Evolutionary conservation across 2,113 vertebrate species (phyloP), one percentile per base, ranked within the genome.

Genomic region (Leptobrachium leishanense): DNA sequence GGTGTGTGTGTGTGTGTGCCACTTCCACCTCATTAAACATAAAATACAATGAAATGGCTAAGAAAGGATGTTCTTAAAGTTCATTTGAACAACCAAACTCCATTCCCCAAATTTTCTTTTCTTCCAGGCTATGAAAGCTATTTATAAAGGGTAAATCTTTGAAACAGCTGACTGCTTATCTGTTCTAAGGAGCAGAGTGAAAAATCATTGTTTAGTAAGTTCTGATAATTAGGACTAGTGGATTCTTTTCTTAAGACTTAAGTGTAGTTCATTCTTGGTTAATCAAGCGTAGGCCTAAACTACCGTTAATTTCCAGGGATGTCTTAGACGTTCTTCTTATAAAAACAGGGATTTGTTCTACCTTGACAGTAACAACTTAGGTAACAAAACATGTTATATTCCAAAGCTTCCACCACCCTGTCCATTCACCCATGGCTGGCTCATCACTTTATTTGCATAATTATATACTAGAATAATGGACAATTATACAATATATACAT

Each of bases 241-340:
- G 72, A 59, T 59, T 71, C 43, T 74, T 68, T 68, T 74, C 64
- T 50, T 46, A 74, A 74, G 71, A 68, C 54, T 74, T 81, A 80
- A 80, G 78, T 80, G 78, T 68, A 65, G 71, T 68, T 54, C 78
- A 81, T 81, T 81, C 71, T 81, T 81, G 78, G 53, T 72, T 81
- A 81, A 74, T 81, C 78, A 81, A 57, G 72, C 78, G 73, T 74
- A 50, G 72, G 78, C 6, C 72, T n/a, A 13, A 64, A 63, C 43
- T 67, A 20, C 20, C 72, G 42, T 54, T 74, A 81, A 81, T 74
- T 74, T 81, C 31, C 53, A 68, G 78, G 78, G 78, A 13, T 50
- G 77, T 57, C 64, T 65, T 72, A 44, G 64, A 54, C n/a, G n/a
- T 80, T 62, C 65, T 74, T 74, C 42, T 74, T 46, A 46, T 68